A percentile compares a stretch with the other conserved stretches of the same genome.
Evolutionary conservation across 2,113 vertebrate species (phyloP).

Genomic region (Poicephalus gulielmi): DNA sequence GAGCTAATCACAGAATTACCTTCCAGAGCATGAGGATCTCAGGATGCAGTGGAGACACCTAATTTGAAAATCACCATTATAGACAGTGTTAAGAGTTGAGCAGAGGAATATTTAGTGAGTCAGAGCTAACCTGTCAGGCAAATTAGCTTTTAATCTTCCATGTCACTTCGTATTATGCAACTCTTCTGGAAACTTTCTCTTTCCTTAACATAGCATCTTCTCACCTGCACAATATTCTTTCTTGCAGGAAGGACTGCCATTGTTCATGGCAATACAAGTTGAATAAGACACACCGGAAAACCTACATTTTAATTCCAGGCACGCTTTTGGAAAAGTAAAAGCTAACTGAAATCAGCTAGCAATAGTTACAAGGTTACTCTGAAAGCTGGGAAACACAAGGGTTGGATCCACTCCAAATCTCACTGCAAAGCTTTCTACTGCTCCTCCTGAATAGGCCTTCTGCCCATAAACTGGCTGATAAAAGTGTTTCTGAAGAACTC

Average conservation of each 20-base stretch:
- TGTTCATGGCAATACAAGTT: not conserved
- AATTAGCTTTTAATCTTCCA: slow-evolving; percentile 21
- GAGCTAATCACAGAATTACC: not conserved
- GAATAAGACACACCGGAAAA: not conserved
- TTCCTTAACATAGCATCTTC: not conserved
- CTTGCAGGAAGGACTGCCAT: not conserved
- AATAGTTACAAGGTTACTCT: not conserved
- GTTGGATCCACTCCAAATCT: not conserved
- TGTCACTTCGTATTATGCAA: not conserved
- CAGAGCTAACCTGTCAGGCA: not conserved
- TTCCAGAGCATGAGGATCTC: not conserved
- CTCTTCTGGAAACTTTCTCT: not conserved
- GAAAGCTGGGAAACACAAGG: not conserved
- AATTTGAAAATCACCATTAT: not conserved
- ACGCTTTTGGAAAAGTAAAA: not conserved
- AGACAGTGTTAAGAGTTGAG: not conserved
- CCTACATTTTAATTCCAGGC: not conserved
- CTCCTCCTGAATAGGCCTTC: not conserved
- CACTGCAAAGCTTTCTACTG: not conserved
- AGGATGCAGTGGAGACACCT: not conserved
- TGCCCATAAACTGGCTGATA: not conserved
- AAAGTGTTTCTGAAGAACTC: not conserved
- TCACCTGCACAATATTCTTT: not conserved
- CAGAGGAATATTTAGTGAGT: not conserved
- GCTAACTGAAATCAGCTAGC: not conserved